Percentiles rank a stretch among this genome's conserved stretches.
phyloP scores from a whole-genome alignment of 2,888 invertebrate genomes.

The Cantharis rustica region DNA sequence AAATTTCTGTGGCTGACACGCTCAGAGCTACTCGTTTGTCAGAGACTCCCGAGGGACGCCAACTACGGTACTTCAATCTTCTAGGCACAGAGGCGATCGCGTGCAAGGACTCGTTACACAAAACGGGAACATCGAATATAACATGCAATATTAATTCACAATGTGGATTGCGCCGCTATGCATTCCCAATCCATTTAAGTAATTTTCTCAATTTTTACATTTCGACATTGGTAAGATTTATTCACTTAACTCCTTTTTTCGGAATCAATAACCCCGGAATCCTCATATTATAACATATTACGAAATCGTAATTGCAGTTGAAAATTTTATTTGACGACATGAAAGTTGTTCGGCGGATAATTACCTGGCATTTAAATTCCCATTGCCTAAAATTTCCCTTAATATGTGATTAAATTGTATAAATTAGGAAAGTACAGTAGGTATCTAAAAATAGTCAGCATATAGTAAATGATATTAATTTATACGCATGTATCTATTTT shows the following conservation, averaged over 20 bases:
- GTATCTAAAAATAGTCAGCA: background rate
- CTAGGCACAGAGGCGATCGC: constrained; percentile 27
- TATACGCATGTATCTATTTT: background rate
- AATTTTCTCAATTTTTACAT: constrained; percentile 12
- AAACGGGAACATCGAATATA: constrained; percentile 25
- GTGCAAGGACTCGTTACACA: constrained; percentile 24
- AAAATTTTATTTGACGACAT: background rate
- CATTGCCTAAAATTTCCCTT: background rate
- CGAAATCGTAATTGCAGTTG: background rate
- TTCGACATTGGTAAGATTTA: constrained; percentile 7
- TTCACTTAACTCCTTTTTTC: background rate
- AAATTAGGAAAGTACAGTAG: background rate
- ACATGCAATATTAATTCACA: constrained; percentile 23
- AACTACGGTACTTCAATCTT: constrained; percentile 19
- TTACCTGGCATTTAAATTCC: background rate
- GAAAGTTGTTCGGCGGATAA: background rate
- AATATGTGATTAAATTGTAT: background rate
- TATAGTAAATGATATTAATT: background rate
- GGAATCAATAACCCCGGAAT: too few relatives aligned
- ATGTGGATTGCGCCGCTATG: constrained; percentile 17
- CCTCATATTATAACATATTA: too few relatives aligned
- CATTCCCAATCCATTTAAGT: constrained; percentile 24
- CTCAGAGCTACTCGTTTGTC: constrained; percentile 27
- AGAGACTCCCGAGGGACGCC: constrained; percentile 21
- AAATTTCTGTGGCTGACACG: constrained; percentile 24